Conservation (phyloP, 2,113 vertebrate genomes). For the Corvus cornix region DNA sequence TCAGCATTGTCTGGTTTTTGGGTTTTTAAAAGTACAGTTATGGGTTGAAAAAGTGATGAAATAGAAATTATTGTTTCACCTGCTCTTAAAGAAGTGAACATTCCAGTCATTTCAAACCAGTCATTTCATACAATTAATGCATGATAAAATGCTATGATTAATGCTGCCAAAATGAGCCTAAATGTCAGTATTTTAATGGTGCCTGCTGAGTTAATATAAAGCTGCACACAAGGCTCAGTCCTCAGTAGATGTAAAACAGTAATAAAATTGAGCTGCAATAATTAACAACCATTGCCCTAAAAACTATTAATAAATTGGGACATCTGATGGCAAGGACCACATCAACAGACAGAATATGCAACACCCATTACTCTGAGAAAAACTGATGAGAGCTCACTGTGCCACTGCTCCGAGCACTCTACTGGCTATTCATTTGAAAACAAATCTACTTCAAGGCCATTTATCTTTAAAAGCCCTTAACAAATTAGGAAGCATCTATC, state of each 20-base stretch:
- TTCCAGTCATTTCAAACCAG: background rate
- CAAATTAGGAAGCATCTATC: background rate
- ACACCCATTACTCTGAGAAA: background rate
- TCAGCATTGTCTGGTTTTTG: background rate
- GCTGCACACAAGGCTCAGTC: background rate
- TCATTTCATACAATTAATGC: background rate
- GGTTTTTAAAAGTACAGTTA: background rate
- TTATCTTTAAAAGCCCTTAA: conserved; percentile 41
- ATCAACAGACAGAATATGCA: background rate
- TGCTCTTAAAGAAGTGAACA: background rate
- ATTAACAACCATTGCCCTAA: conserved; percentile 26
- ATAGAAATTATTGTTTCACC: background rate
- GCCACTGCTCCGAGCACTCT: background rate
- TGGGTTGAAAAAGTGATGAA: background rate
- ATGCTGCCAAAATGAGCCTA: conserved; percentile 7
- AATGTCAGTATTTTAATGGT: conserved; percentile 24
- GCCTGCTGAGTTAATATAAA: background rate
- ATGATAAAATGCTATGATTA: conserved; percentile 16
- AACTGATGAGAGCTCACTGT: background rate
- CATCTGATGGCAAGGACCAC: background rate
- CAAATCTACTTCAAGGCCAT: conserved; percentile 26
- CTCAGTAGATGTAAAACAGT: background rate
- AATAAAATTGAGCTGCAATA: conserved; percentile 18
- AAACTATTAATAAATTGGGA: conserved; percentile 19
- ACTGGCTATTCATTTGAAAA: background rate